Percentiles rank a stretch among this genome's conserved stretches.
phyloP scores from a whole-genome alignment of 2,113 vertebrate species.

The Brachyhypopomus gauderio region DNA sequence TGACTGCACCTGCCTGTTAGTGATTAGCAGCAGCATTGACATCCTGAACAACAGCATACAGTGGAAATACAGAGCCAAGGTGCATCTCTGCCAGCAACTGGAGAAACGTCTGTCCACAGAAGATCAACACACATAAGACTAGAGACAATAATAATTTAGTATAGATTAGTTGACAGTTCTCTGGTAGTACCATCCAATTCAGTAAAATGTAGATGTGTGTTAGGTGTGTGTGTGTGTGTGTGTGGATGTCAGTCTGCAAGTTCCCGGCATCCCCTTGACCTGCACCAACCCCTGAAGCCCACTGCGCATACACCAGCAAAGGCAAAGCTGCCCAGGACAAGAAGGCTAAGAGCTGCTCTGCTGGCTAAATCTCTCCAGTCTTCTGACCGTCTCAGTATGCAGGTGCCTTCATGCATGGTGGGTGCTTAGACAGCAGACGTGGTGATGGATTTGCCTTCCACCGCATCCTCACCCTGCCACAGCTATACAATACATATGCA shows the following conservation, averaged over 20 bases:
- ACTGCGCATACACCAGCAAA: conserved; percentile 60
- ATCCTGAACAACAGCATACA: conserved; percentile 92
- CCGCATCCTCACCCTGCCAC: conserved; percentile 93
- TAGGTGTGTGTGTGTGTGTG: not conserved
- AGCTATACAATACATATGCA: conserved; percentile 95
- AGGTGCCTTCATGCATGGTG: conserved; percentile 95
- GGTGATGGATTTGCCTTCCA: conserved; percentile 97
- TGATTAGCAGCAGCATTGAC: conserved; percentile 93
- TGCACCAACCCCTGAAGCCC: conserved; percentile 77
- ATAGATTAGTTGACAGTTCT: not conserved
- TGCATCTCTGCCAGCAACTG: conserved; percentile 87
- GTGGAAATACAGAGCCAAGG: conserved; percentile 93
- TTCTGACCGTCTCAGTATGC: conserved; percentile 7
- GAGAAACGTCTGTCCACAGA: conserved; percentile 97
- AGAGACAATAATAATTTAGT: not conserved
- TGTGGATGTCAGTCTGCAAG: conserved; percentile 79
- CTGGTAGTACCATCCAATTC: too few relatives aligned
- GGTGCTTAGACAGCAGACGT: conserved; percentile 88
- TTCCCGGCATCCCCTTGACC: conserved; percentile 75
- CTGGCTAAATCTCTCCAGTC: conserved; percentile 76
- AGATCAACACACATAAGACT: conserved; percentile 94
- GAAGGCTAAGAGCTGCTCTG: conserved; percentile 87
- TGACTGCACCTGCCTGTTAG: conserved; percentile 89
- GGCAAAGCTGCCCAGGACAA: conserved; percentile 84
- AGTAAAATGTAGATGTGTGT: too few relatives aligned